A percentile compares a stretch with the other conserved stretches of the same genome.
Conservation (phyloP, 53 echinoderm and acorn worm species). For the Stichopus horrens region DNA sequence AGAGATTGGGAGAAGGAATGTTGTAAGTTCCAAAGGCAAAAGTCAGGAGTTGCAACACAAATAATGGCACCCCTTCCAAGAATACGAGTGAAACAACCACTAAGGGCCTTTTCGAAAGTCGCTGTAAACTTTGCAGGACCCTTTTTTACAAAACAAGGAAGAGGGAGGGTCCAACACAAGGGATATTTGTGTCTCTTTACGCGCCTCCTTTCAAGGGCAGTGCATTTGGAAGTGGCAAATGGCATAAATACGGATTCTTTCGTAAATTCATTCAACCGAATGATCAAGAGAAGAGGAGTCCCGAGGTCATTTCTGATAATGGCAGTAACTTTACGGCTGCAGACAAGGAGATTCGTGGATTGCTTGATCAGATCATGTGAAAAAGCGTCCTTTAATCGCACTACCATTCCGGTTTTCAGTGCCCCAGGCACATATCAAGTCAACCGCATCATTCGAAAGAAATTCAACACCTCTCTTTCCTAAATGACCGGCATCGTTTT, state of each 20-base stretch:
- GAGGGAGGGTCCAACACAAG: slow-evolving; percentile 32
- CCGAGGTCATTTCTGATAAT: slow-evolving; percentile 19
- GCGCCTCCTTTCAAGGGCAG: background rate
- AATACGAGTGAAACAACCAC: slow-evolving; percentile 4
- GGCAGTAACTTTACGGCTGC: slow-evolving; percentile 37
- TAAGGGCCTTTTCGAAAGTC: slow-evolving; percentile 24
- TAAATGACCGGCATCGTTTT: too few relatives aligned
- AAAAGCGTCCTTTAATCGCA: too few relatives aligned
- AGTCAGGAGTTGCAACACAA: slow-evolving; percentile 19
- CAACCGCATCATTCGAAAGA: too few relatives aligned
- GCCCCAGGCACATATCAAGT: too few relatives aligned
- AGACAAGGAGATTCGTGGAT: slow-evolving; percentile 16
- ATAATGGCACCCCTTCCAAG: slow-evolving; percentile 46
- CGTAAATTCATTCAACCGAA: background rate
- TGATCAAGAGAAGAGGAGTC: background rate
- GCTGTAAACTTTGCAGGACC: slow-evolving; percentile 48
- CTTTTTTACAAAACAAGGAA: slow-evolving; percentile 46
- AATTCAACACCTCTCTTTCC: too few relatives aligned
- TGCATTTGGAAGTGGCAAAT: slow-evolving; percentile 23
- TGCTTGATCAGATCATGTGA: too few relatives aligned
- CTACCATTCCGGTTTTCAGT: too few relatives aligned
- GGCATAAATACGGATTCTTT: too few relatives aligned
- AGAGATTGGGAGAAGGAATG: slow-evolving; percentile 40
- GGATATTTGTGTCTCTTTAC: slow-evolving; percentile 43
- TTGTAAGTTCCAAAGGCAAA: background rate